Evolutionary conservation across 1,140 invertebrate genomes (phyloP).

Genomic region (Dolichoris vasculosae): DNA sequence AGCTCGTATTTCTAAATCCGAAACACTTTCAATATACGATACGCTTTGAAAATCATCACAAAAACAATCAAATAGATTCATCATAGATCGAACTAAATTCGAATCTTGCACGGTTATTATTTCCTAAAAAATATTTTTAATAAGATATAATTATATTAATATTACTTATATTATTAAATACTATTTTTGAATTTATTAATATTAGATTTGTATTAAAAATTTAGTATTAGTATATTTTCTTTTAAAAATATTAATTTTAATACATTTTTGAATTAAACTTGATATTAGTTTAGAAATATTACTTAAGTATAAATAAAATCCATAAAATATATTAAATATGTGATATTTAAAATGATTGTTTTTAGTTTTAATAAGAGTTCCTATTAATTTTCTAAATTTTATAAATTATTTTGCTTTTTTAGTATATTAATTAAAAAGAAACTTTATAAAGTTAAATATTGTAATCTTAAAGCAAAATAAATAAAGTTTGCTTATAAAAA

Average conservation of each 20-base stretch:
- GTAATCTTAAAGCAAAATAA: too few relatives aligned
- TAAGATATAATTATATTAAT: neutral
- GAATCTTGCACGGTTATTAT: constrained; percentile 89
- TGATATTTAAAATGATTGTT: too few relatives aligned
- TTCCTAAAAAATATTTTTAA: constrained; percentile 77
- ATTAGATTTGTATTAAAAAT: neutral
- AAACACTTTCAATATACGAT: constrained; percentile 81
- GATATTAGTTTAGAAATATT: neutral
- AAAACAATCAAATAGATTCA: constrained; percentile 92
- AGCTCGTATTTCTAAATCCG: constrained; percentile 84
- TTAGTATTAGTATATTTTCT: neutral
- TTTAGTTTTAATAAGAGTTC: too few relatives aligned
- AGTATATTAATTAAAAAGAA: too few relatives aligned
- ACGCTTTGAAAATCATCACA: constrained; percentile 92
- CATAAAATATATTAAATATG: too few relatives aligned
- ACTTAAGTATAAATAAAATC: too few relatives aligned
- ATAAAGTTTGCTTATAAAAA: too few relatives aligned
- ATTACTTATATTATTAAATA: neutral
- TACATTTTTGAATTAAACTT: neutral
- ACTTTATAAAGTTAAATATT: too few relatives aligned
- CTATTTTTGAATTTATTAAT: neutral
- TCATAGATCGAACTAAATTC: constrained; percentile 87
- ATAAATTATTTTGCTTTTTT: too few relatives aligned
- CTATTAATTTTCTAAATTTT: too few relatives aligned
- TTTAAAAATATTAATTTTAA: neutral